phyloP scores from a whole-genome alignment of 2,797 vertebrate species.

The Pseudochaenichthys georgianus region DNA sequence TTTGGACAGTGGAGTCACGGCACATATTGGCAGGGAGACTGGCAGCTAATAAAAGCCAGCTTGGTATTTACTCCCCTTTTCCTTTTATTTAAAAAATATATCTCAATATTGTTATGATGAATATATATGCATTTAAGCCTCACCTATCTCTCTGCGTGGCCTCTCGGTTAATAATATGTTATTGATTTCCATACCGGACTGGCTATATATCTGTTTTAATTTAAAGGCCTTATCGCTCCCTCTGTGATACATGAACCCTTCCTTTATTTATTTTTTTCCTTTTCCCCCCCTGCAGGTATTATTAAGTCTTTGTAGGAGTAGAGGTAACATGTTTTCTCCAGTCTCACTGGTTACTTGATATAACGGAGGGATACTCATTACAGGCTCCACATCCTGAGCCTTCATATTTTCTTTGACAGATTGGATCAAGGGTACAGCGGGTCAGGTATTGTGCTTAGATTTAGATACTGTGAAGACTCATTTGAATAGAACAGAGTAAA shows the following conservation, averaged over 20 bases:
- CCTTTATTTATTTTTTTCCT: conserved; percentile 71
- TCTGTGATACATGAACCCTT: conserved; percentile 73
- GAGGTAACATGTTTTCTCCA: conserved; percentile 69
- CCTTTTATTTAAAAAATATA: conserved; percentile 82
- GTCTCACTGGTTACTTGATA: conserved; percentile 70
- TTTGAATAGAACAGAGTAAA: conserved; percentile 30
- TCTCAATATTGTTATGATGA: conserved; percentile 88
- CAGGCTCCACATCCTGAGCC: conserved; percentile 48
- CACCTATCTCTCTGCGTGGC: conserved; percentile 81
- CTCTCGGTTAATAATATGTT: conserved; percentile 85
- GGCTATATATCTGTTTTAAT: conserved; percentile 83
- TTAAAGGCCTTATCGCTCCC: conserved; percentile 80
- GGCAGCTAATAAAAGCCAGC: conserved; percentile 88
- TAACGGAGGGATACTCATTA: conserved; percentile 66
- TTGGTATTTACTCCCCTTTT: conserved; percentile 82
- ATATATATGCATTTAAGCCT: conserved; percentile 86
- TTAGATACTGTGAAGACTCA: conserved; percentile 27
- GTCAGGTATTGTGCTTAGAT: conserved; percentile 37
- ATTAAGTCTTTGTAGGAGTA: conserved; percentile 73
- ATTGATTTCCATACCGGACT: conserved; percentile 86
- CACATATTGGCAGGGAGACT: conserved; percentile 87
- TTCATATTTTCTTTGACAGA: conserved; percentile 65
- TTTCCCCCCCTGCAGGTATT: conserved; percentile 65
- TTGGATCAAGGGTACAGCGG: conserved; percentile 59
- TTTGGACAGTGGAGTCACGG: conserved; percentile 84